Conservation (phyloP, 2,113 vertebrate genomes). For the Drymodes brunneopygia region DNA sequence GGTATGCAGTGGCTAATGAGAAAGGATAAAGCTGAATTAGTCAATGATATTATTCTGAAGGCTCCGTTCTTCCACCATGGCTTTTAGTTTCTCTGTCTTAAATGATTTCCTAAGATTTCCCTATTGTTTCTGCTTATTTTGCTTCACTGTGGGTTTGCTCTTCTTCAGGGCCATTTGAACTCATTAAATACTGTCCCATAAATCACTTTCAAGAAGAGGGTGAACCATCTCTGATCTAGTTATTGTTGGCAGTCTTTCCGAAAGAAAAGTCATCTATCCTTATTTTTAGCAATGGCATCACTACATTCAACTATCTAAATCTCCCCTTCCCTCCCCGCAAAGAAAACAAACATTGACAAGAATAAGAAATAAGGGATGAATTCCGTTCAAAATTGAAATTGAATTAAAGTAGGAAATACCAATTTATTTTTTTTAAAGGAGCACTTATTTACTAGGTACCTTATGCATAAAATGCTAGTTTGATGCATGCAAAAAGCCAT, state of each 20-base stretch:
- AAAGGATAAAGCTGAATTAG: neutral
- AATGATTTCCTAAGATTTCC: neutral
- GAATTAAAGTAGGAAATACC: neutral
- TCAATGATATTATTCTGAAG: neutral
- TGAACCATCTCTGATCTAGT: neutral
- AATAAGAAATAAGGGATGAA: neutral
- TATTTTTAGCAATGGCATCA: conserved; percentile 1
- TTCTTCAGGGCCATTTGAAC: neutral
- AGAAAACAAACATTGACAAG: conserved; percentile 32
- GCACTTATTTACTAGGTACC: neutral
- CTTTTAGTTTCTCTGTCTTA: neutral
- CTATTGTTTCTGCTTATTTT: conserved; percentile 1
- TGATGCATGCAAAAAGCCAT: neutral
- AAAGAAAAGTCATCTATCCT: neutral
- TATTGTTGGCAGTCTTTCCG: conserved; percentile 33
- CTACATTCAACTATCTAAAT: neutral
- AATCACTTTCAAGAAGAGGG: conserved; percentile 11
- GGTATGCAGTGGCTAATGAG: neutral
- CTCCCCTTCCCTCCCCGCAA: neutral
- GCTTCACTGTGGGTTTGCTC: neutral
- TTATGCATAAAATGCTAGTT: neutral
- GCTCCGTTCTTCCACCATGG: neutral
- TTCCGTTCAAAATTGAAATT: neutral
- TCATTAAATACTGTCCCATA: conserved; percentile 12
- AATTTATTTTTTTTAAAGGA: neutral